Conservation (phyloP, 2,888 invertebrate species). For the Trachelus tabidus region DNA sequence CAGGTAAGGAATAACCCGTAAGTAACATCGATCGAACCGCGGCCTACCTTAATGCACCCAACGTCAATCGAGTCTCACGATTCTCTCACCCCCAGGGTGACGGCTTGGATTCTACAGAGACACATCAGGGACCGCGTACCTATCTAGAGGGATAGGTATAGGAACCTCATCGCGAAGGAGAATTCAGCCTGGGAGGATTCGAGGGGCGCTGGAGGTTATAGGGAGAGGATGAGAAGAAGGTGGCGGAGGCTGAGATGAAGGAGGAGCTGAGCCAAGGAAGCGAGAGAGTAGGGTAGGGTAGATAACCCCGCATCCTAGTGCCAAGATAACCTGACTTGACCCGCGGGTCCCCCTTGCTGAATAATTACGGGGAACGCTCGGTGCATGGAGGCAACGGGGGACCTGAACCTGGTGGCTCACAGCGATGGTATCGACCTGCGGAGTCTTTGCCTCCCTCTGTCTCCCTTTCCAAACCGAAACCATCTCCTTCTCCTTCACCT, state of each 20-base stretch:
- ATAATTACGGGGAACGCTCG: conserved; percentile 63
- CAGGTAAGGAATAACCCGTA: background rate
- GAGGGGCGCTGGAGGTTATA: conserved; percentile 11
- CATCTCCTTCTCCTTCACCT: conserved; percentile 10
- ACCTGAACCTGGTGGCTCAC: conserved; percentile 61
- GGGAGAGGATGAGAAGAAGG: conserved; percentile 16
- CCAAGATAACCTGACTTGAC: conserved; percentile 55
- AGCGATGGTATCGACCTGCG: conserved; percentile 61
- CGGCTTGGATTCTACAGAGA: background rate
- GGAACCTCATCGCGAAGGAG: background rate
- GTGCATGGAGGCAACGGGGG: conserved; percentile 46
- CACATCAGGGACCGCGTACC: background rate
- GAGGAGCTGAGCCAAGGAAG: conserved; percentile 15
- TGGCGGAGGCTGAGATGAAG: conserved; percentile 21
- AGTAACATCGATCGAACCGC: background rate
- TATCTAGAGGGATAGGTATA: background rate
- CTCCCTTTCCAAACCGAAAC: conserved; percentile 18
- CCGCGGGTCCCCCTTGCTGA: conserved; percentile 57
- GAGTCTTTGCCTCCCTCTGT: conserved; percentile 49
- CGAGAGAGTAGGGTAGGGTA: conserved; percentile 51
- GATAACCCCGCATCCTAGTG: conserved; percentile 63
- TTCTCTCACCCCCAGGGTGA: background rate
- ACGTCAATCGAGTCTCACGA: background rate
- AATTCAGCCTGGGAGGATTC: conserved; percentile 6
- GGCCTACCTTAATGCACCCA: background rate